Conservation (phyloP, 1,140 invertebrate genomes). For the Tyrophagus putrescentiae region DNA sequence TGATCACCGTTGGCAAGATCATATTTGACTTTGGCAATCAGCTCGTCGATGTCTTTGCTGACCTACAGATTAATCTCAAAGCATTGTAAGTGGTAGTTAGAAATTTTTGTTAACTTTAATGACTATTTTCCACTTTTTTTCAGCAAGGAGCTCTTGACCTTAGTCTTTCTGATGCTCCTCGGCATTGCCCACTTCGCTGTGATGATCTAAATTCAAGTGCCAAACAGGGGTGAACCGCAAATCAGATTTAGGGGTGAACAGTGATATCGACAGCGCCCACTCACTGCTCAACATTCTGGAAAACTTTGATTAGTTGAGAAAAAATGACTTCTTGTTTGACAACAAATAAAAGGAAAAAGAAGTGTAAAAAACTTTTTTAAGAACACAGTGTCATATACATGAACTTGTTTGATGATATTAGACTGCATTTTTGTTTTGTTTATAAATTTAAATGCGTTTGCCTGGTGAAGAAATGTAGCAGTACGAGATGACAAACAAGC, state of each 20-base stretch:
- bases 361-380: too few species aligned
- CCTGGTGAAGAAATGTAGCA: too few species aligned
- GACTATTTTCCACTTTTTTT: constrained; percentile 14
- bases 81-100: constrained; percentile 36
- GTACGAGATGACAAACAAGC: too few species aligned
- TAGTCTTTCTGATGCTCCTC: constrained; percentile 81
- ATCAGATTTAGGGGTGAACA: not conserved
- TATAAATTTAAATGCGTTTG: too few species aligned
- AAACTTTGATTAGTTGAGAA: too few species aligned
- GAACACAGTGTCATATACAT: too few species aligned
- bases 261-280: not conserved
- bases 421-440: too few species aligned
- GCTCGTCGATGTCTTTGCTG: constrained; percentile 69
- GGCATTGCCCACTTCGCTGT: constrained; percentile 67
- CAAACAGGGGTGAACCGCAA: not conserved
- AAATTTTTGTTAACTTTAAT: not conserved
- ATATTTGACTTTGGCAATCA: constrained; percentile 84
- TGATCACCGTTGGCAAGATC: constrained; percentile 67
- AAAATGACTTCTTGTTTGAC: too few species aligned
- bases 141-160: constrained; percentile 60
- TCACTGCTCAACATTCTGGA: too few species aligned
- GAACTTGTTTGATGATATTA: too few species aligned
- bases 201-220: constrained; percentile 46
- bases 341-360: too few species aligned
- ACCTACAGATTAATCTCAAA: constrained; percentile 44